These are phyloP conservation scores for Apodemus speciosus DNA, from an alignment of 2,113 vertebrate genomes.

Conservation along the genomic window DNA sequence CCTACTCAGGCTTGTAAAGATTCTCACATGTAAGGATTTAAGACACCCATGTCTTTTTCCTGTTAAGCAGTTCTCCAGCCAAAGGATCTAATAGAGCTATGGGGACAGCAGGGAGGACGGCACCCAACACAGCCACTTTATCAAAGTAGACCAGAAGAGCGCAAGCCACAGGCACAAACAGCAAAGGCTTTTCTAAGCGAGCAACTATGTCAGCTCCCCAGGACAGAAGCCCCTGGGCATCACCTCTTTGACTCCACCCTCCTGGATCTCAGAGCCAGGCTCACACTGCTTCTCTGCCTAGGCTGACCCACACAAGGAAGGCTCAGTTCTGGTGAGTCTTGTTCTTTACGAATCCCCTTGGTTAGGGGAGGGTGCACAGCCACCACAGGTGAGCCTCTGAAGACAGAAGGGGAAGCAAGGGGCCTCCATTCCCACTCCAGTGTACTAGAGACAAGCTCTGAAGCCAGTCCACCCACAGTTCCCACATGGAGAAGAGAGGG, in stretches of 20 bases:
- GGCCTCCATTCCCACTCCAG: not conserved
- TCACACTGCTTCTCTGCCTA: rapidly evolving
- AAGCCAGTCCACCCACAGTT: not conserved
- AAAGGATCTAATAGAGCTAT: not conserved
- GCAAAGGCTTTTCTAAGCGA: not conserved
- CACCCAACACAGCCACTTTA: not conserved
- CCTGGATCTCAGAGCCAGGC: not conserved
- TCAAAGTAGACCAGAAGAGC: no score
- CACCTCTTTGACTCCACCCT: not conserved
- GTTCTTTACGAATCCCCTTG: not conserved
- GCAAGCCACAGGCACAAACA: not conserved
- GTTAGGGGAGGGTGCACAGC: not conserved
- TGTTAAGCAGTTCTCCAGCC: not conserved
- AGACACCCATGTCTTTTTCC: not conserved
- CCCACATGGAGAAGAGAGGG: rapidly evolving
- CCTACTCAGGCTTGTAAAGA: not conserved
- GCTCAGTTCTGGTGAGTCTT: not conserved
- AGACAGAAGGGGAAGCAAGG: no score
- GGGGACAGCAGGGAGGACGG: not conserved
- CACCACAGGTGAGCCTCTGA: not conserved
- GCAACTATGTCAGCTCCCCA: not conserved
- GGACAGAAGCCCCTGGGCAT: not conserved
- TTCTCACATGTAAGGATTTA: not conserved
- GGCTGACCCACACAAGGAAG: not conserved
- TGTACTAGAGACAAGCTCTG: not conserved